Evolutionary conservation across 1,140 invertebrate genomes (phyloP).

Genomic region (Panulirus ornatus): DNA sequence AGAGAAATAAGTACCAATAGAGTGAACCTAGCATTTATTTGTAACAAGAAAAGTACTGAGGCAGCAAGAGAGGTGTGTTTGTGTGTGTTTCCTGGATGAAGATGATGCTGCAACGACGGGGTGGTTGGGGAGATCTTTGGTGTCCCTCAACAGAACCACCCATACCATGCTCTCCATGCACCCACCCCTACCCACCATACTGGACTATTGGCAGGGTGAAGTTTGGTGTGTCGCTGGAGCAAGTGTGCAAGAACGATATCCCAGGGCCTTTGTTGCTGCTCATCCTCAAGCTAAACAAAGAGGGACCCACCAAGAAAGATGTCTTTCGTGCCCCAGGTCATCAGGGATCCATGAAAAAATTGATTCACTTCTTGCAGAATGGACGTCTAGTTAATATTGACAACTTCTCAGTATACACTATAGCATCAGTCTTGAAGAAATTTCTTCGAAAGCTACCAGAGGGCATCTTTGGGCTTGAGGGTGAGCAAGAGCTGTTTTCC

Average conservation of each 20-base stretch:
- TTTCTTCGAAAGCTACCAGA: conserved; percentile 98
- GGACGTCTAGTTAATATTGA: conserved; percentile 96
- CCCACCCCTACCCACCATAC: conserved; percentile 64
- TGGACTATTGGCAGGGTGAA: conserved; percentile 84
- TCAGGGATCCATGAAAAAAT: conserved; percentile 96
- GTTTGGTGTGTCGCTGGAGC: conserved; percentile 91
- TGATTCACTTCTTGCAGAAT: conserved; percentile 95
- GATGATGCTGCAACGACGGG: conserved; percentile 52
- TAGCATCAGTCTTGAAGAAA: conserved; percentile 98
- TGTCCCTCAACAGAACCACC: conserved; percentile 55
- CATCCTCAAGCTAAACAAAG: conserved; percentile 95
- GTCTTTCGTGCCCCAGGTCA: conserved; percentile 96
- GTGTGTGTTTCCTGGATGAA: background rate
- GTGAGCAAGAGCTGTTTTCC: conserved; percentile 93
- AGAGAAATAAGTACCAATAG: background rate
- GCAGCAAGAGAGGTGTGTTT: background rate
- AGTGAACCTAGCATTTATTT: background rate
- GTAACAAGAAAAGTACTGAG: background rate
- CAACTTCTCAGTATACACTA: conserved; percentile 94
- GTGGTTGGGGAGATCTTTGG: conserved; percentile 60
- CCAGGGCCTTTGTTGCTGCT: conserved; percentile 93
- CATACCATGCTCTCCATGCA: conserved; percentile 64
- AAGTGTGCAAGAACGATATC: conserved; percentile 96
- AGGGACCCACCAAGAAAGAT: conserved; percentile 94
- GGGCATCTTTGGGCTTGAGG: conserved; percentile 94